Evolutionary conservation across 1,140 invertebrate genomes (phyloP), one percentile per base, ranked within the genome.

Genomic region (Portunus trituberculatus): DNA sequence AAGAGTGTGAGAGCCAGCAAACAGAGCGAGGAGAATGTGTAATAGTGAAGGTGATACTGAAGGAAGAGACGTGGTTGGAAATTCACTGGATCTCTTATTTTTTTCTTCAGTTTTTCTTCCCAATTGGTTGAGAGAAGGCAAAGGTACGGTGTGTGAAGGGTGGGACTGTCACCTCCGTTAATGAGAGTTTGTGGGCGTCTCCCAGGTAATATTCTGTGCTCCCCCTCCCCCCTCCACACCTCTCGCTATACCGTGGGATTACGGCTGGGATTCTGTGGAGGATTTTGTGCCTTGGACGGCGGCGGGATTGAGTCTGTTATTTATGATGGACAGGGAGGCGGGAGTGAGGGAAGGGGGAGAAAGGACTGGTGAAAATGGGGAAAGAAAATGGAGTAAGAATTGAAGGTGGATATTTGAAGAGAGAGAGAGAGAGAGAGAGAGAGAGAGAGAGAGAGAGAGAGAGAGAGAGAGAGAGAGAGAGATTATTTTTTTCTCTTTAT

Each of bases 311-410:
- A 91, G 89, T 52, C 90, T 31, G 52, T 76, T 91, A 91, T 91
- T 91, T 52, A 91, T 91, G 90, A 91, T 91, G 90, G 90, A 91
- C 90, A 91, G 29, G 29, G 89, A 59, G 89, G 90, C 52, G 90
- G 32, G 52, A 20, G 52, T 6, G 52, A n/a, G 52, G 31, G 25
- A 39, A 59, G 25, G 48, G 90, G 32, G 29, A 29, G 45, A 59
- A 12, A 91, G 45, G 25, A 25, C n/a, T 29, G 29, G 39, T 0
- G 89, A 25, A 29, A 59, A 14, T 45, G 82, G 45, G 31, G 28
- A 29, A 14, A 82, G 31, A 39, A n/a, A 31, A 39, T 14, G 67
- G 31, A 45, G 46, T 20, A 12, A 45, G 67, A 45, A 76, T 20
- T 28, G 29, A 76, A 31, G 91, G 52, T 48, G 82, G 28, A 28